phyloP scores from a whole-genome alignment of 2,113 vertebrate species.

The Odontesthes bonariensis region DNA sequence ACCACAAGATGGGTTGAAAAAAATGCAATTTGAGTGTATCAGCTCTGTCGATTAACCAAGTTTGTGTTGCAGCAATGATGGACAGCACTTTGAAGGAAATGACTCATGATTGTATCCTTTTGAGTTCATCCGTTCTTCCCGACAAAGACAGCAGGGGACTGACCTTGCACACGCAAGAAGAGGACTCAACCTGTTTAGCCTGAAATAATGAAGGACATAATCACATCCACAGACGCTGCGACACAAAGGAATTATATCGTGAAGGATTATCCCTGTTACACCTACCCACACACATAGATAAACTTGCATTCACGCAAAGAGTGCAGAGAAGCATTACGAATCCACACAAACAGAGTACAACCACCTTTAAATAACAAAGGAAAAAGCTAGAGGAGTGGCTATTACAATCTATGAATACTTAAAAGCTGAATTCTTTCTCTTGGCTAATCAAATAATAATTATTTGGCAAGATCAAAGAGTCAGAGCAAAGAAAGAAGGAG shows the following conservation, averaged over 20 bases:
- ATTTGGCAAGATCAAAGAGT: conserved; percentile 28
- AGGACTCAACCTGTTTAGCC: conserved; percentile 55
- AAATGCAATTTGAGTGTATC: neutral
- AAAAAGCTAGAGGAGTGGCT: neutral
- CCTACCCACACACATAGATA: conserved; percentile 33
- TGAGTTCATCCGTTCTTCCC: conserved; percentile 46
- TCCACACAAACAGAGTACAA: conserved; percentile 26
- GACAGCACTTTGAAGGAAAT: conserved; percentile 27
- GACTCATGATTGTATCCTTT: conserved; percentile 45
- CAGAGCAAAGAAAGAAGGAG: conserved; percentile 10
- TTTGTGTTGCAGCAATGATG: conserved; percentile 3
- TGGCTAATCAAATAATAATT: conserved; percentile 27
- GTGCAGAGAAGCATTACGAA: conserved; percentile 26
- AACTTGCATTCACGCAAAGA: conserved; percentile 28
- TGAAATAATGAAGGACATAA: conserved; percentile 66
- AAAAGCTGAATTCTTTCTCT: conserved; percentile 6
- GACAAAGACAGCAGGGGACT: conserved; percentile 49
- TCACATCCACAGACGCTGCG: conserved; percentile 57
- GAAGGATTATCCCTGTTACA: conserved; percentile 64
- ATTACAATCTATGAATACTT: conserved; percentile 10
- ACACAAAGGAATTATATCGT: conserved; percentile 67
- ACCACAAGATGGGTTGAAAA: neutral
- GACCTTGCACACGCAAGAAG: conserved; percentile 42
- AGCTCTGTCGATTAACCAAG: conserved; percentile 2
- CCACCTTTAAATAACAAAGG: conserved; percentile 8